These are phyloP conservation scores for Holacanthus passer DNA, from an alignment of 2,113 vertebrate genomes.

Conservation along the genomic window DNA sequence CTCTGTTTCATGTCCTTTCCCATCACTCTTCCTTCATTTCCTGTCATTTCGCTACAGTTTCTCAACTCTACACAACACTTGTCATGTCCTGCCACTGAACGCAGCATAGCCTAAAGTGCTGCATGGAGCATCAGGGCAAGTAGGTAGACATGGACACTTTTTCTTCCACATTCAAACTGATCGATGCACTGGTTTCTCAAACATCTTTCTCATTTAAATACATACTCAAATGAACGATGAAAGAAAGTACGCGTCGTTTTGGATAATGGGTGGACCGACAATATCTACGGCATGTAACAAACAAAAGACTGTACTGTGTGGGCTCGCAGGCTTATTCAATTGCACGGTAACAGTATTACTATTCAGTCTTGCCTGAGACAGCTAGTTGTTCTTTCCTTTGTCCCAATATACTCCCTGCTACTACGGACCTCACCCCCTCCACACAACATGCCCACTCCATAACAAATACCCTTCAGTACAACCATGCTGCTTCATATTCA, in stretches of 20 bases:
- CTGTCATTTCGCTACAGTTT: background rate
- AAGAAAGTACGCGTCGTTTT: background rate
- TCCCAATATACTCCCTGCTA: conserved; percentile 51
- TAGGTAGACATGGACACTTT: background rate
- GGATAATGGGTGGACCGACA: conserved; percentile 1
- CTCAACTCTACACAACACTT: background rate
- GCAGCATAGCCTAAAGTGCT: background rate
- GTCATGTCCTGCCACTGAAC: background rate
- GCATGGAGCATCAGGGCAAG: background rate
- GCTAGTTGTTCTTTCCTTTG: conserved; percentile 53
- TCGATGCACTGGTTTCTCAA: no score
- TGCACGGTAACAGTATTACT: conserved; percentile 44
- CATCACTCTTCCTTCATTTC: background rate
- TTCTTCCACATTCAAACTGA: background rate
- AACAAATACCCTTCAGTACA: conserved; percentile 69
- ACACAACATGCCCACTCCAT: conserved; percentile 30
- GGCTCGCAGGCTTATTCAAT: conserved; percentile 24
- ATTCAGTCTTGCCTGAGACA: conserved; percentile 52
- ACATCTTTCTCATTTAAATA: background rate
- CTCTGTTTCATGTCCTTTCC: background rate
- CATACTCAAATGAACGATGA: background rate
- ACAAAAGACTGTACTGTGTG: conserved; percentile 37
- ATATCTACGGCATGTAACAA: conserved; percentile 18
- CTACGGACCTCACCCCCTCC: conserved; percentile 56
- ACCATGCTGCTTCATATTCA: conserved; percentile 39